phyloP scores from a whole-genome alignment of 2,797 vertebrate genomes.

The Microctenopoma lineatum region DNA sequence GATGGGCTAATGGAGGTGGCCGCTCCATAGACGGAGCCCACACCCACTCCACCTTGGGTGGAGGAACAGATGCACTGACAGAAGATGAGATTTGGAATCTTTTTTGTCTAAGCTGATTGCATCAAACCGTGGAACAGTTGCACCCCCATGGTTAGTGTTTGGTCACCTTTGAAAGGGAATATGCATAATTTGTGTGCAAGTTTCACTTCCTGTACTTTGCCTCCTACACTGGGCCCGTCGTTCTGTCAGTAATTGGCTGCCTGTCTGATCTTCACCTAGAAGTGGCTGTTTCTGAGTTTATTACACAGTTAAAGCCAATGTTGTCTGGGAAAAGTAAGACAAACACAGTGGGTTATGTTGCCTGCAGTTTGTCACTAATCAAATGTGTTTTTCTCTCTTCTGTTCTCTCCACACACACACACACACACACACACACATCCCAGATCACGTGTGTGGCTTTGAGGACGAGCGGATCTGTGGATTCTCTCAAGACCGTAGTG shows the following conservation, averaged over 20 bases:
- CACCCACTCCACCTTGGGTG: constrained; percentile 25
- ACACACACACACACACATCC: not conserved
- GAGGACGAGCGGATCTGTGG: constrained; percentile 95
- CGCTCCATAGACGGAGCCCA: not conserved
- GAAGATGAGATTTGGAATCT: no score
- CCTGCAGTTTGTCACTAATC: constrained; percentile 8
- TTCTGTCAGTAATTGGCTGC: constrained; percentile 47
- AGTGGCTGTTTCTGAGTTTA: constrained; percentile 30
- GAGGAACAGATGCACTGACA: constrained; percentile 25
- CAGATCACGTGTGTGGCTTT: constrained; percentile 91
- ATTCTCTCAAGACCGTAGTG: constrained; percentile 92
- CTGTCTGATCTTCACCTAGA: constrained; percentile 33
- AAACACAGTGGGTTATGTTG: not conserved
- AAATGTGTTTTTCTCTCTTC: constrained; percentile 9
- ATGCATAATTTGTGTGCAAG: constrained; percentile 12
- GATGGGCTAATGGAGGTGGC: constrained; percentile 60
- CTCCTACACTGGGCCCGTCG: constrained; percentile 35
- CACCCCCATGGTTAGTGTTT: no score
- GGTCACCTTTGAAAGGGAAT: constrained; percentile 15
- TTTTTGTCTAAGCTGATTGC: no score
- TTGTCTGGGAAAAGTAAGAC: constrained; percentile 2
- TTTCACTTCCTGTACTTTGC: constrained; percentile 22
- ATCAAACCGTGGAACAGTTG: no score
- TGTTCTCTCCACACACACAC: not conserved
- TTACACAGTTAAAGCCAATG: constrained; percentile 14